Percentiles rank a stretch among this genome's conserved stretches.
Conservation (phyloP, 2,113 vertebrate genomes). For the Phrynosoma blainvillii region DNA sequence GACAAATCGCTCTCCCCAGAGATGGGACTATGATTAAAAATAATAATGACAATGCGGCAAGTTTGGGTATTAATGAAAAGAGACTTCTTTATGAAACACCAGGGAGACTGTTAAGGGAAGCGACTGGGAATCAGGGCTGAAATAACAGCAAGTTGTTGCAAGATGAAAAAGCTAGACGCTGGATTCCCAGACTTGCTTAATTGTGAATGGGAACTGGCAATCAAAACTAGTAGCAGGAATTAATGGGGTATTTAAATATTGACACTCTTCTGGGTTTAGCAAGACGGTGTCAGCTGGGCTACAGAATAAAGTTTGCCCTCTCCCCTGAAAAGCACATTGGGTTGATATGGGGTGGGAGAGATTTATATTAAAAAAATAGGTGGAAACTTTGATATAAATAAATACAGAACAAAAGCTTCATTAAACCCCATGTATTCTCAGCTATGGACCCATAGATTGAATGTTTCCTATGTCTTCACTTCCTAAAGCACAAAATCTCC, state of each 20-base stretch:
- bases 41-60: not conserved
- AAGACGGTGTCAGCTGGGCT: not conserved
- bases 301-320: not conserved
- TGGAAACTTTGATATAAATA: not conserved
- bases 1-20: not conserved
- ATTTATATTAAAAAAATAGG: not conserved
- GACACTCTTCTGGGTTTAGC: rapidly evolving
- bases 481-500: not conserved
- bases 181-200: constrained; percentile 9
- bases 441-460: not conserved
- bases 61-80: not conserved
- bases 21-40: not conserved
- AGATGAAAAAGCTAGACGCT: constrained; percentile 21
- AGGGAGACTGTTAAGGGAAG: not conserved
- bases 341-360: too few relatives aligned
- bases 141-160: not conserved
- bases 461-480: not conserved
- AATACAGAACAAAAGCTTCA: not conserved
- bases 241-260: not conserved
- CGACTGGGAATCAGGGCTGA: not conserved
- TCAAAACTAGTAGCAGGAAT: not conserved
- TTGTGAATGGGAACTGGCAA: constrained; percentile 15
- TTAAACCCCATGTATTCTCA: not conserved
- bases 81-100: not conserved
- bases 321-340: not conserved